A percentile compares a stretch with the other conserved stretches of the same genome.
Evolutionary conservation across 1,140 invertebrate genomes (phyloP).

Genomic region (Brachionus manjavacas): DNA sequence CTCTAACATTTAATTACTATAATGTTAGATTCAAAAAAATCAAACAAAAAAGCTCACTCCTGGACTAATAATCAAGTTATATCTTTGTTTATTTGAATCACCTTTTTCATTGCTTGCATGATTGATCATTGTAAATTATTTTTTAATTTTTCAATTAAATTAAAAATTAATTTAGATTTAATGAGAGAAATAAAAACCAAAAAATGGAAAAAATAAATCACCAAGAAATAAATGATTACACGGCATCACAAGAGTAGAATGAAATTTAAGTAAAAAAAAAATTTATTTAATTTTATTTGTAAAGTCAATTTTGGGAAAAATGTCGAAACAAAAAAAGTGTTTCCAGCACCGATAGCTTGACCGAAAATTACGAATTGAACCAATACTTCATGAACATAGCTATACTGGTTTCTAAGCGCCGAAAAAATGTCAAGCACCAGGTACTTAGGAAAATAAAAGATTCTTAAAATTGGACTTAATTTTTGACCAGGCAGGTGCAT

Average conservation of each 20-base stretch:
- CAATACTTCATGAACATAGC: conserved; percentile 42
- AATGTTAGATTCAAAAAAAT: background rate
- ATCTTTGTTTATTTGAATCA: background rate
- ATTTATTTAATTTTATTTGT: background rate
- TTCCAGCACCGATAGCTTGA: background rate
- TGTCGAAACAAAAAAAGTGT: conserved; percentile 11
- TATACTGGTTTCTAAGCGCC: background rate
- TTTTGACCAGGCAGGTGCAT: conserved; percentile 72
- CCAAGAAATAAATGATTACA: background rate
- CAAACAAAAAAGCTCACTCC: background rate
- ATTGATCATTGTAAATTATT: background rate
- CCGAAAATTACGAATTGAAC: conserved; percentile 29
- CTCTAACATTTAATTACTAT: background rate
- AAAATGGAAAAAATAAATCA: background rate
- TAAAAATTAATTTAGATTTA: background rate
- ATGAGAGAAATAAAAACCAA: background rate
- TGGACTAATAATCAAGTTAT: no score
- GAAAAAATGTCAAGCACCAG: conserved; percentile 39
- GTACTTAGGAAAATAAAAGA: background rate
- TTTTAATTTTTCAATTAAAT: background rate
- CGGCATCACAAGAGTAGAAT: background rate
- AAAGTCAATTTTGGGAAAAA: background rate
- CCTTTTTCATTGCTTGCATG: background rate
- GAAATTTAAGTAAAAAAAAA: background rate
- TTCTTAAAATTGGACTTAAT: background rate